phyloP scores from a whole-genome alignment of 1,140 invertebrate genomes.

The Heliconius himera region DNA sequence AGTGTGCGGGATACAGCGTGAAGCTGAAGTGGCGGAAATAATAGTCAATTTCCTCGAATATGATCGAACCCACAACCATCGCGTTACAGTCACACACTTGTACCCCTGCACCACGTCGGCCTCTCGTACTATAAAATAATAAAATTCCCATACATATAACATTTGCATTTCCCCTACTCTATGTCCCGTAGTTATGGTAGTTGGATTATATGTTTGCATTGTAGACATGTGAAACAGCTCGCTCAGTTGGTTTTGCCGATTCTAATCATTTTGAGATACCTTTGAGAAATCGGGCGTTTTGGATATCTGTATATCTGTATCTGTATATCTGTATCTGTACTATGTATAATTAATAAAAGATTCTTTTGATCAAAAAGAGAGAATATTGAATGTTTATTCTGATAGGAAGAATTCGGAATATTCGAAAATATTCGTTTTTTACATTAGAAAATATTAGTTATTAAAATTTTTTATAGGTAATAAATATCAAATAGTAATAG shows the following conservation, averaged over 20 bases:
- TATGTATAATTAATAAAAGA: background rate
- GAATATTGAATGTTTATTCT: background rate
- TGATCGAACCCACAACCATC: no score
- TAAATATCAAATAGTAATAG: no score
- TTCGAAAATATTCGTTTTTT: no score
- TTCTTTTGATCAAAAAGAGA: background rate
- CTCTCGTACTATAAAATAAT: no score
- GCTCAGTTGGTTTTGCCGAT: constrained; percentile 18
- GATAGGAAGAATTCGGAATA: background rate
- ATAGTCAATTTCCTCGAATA: no score
- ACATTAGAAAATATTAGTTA: no score
- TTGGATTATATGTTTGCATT: constrained; percentile 11
- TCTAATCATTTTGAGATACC: constrained; percentile 15
- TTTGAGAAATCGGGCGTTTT: background rate
- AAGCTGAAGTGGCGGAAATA: no score
- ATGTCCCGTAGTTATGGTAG: background rate
- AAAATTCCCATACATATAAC: background rate
- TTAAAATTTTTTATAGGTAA: no score
- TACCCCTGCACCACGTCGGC: no score
- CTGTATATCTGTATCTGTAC: no score
- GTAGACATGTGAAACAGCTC: constrained; percentile 15
- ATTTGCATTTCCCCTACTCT: background rate
- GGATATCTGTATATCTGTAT: background rate
- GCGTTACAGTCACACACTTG: no score
- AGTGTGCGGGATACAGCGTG: no score